phyloP scores from a whole-genome alignment of 2,797 vertebrate genomes.

The Masticophis lateralis region DNA sequence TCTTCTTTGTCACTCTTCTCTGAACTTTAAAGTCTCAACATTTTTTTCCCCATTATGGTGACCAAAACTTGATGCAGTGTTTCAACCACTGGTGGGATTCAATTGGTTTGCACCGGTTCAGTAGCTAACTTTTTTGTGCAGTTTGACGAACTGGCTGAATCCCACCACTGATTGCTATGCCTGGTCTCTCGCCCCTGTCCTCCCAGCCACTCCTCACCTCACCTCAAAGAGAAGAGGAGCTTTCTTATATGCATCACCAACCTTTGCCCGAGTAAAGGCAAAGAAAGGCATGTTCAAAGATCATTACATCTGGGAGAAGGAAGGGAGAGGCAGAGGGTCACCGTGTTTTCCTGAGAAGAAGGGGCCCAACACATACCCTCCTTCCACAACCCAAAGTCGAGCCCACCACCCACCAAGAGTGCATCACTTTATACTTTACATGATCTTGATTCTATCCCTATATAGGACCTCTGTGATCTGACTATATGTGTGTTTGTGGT shows the following conservation, averaged over 20 bases:
- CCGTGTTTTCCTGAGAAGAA: not conserved
- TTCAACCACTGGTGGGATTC: no score
- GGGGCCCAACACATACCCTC: no score
- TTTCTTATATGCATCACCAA: no score
- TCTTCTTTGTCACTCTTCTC: not conserved
- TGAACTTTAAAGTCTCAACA: not conserved
- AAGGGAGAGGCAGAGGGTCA: not conserved
- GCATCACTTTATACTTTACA: not conserved
- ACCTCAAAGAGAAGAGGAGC: no score
- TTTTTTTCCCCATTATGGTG: not conserved
- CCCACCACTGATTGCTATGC: no score
- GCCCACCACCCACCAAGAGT: not conserved
- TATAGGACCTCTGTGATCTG: no score
- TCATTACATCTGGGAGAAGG: no score
- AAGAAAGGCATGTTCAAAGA: not conserved
- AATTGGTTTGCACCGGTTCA: no score
- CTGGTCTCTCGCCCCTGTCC: rapidly evolving
- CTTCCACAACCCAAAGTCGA: no score
- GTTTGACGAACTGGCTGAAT: no score
- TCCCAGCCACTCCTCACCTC: no score
- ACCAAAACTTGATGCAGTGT: not conserved
- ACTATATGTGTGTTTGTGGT: not conserved
- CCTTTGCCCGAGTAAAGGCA: not conserved
- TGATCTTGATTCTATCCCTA: not conserved
- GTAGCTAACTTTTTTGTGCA: no score